Evolutionary conservation across 2,888 invertebrate species (phyloP), one percentile per base, ranked within the genome.

Genomic region (Phania funesta): DNA sequence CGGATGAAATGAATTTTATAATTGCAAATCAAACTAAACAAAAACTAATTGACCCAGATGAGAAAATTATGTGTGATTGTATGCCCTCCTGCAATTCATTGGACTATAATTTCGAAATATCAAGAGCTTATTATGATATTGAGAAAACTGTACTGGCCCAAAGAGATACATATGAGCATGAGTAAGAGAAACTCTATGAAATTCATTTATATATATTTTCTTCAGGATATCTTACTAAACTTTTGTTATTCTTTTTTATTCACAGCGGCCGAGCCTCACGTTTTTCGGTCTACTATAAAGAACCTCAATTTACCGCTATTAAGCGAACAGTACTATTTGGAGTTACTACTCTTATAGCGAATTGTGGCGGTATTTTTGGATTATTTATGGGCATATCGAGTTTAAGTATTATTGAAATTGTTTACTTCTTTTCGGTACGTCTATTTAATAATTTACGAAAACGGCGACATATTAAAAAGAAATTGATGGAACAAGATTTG

Each of bases 211-310:
- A 0, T 26, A 26, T 29, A 0, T 0, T 52, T 52, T 52, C 0
- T 11, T 13, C 13, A 48, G 13, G 16, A 16, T 41, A n/a, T 13
- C 3, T 11, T 46, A 4, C 13, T 1, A 48, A 13, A 8, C 8
- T 2, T 52, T 18, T 16, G n/a, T n/a, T n/a, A n/a, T n/a, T 20
- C 3, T 16, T 20, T 73, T 73, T 26, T 18, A 13, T 73, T 29
- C 1, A 91, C 11, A 88, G 92, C 83, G 92, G 92, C 86, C 74
- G 78, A 38, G 78, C 46, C 11, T 92, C 95, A 0, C 92, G 94
- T 2, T 91, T 95, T 13, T 92, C 93, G 85, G 92, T 95, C 13
- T 94, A 94, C 90, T 95, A 95, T 90, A 95, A 94, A 88, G 94
- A 95, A 86, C 92, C 93, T 32, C 94, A 95, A 87, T 95, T 94